A percentile compares a stretch with the other conserved stretches of the same genome.
Evolutionary conservation across 2,113 vertebrate genomes (phyloP).

Genomic region (Paedocypris sp.): DNA sequence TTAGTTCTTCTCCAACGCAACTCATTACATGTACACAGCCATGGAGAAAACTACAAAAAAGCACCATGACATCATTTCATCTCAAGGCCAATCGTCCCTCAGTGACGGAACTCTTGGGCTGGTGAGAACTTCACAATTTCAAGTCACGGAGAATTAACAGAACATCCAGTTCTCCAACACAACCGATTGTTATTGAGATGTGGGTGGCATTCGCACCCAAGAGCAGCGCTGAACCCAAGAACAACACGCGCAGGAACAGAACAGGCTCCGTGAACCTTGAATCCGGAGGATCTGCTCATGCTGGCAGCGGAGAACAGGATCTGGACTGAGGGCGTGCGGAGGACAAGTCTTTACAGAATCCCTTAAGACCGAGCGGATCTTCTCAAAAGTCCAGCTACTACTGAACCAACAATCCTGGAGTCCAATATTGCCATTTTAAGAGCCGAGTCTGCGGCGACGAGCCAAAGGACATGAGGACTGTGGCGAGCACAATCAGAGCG

Average conservation of each 20-base stretch:
- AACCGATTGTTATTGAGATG: conserved; percentile 13
- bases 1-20: conserved; percentile 13
- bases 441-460: too few species aligned
- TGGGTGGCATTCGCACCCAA: conserved; percentile 27
- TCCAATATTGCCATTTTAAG: background rate
- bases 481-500: too few species aligned
- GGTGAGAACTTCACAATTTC: background rate
- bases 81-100: background rate
- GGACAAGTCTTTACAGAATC: conserved; percentile 32
- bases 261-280: conserved; percentile 9
- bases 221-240: conserved; percentile 21
- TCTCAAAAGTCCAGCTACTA: conserved; percentile 3
- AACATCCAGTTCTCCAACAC: background rate
- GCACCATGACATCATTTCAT: background rate
- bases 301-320: background rate
- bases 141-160: background rate
- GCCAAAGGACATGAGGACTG: too few species aligned
- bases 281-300: conserved; percentile 26
- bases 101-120: background rate
- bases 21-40: conserved; percentile 3
- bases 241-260: conserved; percentile 28
- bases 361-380: conserved; percentile 8
- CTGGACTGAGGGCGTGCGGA: conserved; percentile 21
- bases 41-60: background rate
- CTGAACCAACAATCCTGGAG: conserved; percentile 20